Conservation (phyloP, 2,113 vertebrate genomes). For the Regulus satrapa region DNA sequence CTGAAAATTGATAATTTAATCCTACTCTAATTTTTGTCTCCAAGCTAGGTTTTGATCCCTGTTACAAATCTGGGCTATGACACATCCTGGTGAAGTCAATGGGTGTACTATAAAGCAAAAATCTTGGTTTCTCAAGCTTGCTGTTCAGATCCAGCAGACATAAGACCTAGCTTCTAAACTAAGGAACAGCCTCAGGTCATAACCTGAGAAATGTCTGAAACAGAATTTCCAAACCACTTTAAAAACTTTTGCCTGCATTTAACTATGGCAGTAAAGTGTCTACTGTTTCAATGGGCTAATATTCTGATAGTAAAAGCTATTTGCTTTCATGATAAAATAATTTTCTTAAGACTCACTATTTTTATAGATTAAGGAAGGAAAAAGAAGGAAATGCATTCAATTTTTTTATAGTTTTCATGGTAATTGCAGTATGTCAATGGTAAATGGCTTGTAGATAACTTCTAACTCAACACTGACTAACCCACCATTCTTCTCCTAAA, state of each 20-base stretch:
- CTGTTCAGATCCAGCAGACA: neutral
- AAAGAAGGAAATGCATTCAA: neutral
- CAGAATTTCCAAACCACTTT: neutral
- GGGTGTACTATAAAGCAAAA: neutral
- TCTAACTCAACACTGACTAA: neutral
- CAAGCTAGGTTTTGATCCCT: neutral
- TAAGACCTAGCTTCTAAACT: neutral
- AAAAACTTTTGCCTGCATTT: neutral
- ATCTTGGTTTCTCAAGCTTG: neutral
- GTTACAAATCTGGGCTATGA: neutral
- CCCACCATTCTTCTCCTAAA: neutral
- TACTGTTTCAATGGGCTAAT: neutral
- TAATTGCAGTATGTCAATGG: neutral
- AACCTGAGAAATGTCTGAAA: neutral
- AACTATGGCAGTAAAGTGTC: neutral
- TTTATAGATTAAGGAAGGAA: neutral
- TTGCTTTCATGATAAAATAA: neutral
- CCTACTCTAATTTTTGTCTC: neutral
- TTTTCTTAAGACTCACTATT: neutral
- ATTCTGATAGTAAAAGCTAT: neutral
- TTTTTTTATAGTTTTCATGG: neutral
- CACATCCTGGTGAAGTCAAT: neutral
- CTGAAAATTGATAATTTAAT: conserved; percentile 14
- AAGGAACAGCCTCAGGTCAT: neutral
- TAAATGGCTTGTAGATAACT: neutral